Base-by-base conservation (phyloP, 2,113 vertebrate species). In the Hirundichthys speculiger region DNA sequence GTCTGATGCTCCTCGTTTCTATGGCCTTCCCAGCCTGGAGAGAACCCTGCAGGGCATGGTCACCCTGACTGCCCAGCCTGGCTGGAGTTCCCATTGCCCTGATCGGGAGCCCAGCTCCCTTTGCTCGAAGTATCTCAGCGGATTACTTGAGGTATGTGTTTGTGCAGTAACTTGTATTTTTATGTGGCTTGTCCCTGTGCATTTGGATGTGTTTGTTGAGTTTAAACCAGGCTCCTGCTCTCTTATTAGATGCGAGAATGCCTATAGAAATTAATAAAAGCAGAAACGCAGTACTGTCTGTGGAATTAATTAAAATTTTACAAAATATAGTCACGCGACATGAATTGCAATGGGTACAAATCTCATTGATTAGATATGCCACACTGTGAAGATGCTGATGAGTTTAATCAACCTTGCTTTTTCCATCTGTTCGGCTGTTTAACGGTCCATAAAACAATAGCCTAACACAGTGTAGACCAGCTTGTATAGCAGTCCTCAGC, bases 21-120 rank as follows among this genome's bases (percentile, higher is more conserved):
- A 99, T 2, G 98, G 97, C 18, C 93, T 99, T 20, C 97, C 97
- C 20, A 96, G 94, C 34, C 88, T 99, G 50, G 95, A 96, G 90
- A 94, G 96, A 83, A 94, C 95, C 0, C 84, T 99, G 53, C 90
- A 84, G 74, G 95, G 93, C 65, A 95, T 99, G 94, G 94, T 94
- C 54, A 93, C 94, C 56, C 89, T 97, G 69, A 98, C 95, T 2
- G 94, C 94, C 0, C 70, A 92, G 40, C 94, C 95, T 0, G 93
- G 88, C 12, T 99, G 98, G 98, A 98, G 95, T 75, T 75, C 92
- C 12, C 93, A 93, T 57, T 94, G 93, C 53, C 73, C 86, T 67
- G 77, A 80, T 43, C 79, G 80, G 48, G 90, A 94, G 56, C 90
- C 97, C 21, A 39, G 84, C 3, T 80, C 90, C 4, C 90, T 98